Base-by-base conservation (phyloP, 1,140 invertebrate genomes). In the Pristionchus pacificus region DNA sequence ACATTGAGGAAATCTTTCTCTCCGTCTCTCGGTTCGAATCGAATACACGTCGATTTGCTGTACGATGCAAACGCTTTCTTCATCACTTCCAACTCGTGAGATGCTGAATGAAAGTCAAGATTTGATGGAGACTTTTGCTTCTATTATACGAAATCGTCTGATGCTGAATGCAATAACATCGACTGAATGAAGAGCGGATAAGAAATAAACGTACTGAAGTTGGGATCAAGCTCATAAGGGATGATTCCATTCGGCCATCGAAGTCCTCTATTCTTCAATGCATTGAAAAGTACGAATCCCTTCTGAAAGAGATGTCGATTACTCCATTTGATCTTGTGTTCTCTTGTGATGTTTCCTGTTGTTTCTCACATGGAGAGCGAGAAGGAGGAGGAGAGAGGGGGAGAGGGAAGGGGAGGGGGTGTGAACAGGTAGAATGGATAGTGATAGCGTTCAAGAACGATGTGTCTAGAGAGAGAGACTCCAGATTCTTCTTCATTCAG, bases 1-100 rank as follows among this genome's bases (percentile, higher is more conserved):
- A 82, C 78, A 65, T 83, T 72, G n/a, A 82, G 65, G 66, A 77
- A 82, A 61, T 82, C 80, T 29, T 27, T 64, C 66, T 82, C 77
- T 13, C 55, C 65, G 30, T 66, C 68, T 33, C 77, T 60, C 32
- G 67, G 63, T 49, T 74, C 67, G 49, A 82, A 83, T 60, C 82
- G 59, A 60, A 83, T 81, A 55, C 81, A 82, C 0, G 80, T 82
- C 13, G 63, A 69, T 32, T 76, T 71, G n/a, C 80, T 70, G 59
- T 83, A 82, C 25, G 60, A 82, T 29, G 63, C 60, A 71, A 82
- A 82, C 0, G 78, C 80, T 38, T 74, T 76, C 65, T 82, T 80
- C 24, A 82, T 64, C 25, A 80, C 63, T 27, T 74, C 72, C n/a
- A 78, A 76, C 72, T 82, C 80, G 67, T 71, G 32, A 0, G 66